A percentile compares a stretch with the other conserved stretches of the same genome.
Conservation (phyloP, 2,797 vertebrate species). For the Gobio occitaniae region DNA sequence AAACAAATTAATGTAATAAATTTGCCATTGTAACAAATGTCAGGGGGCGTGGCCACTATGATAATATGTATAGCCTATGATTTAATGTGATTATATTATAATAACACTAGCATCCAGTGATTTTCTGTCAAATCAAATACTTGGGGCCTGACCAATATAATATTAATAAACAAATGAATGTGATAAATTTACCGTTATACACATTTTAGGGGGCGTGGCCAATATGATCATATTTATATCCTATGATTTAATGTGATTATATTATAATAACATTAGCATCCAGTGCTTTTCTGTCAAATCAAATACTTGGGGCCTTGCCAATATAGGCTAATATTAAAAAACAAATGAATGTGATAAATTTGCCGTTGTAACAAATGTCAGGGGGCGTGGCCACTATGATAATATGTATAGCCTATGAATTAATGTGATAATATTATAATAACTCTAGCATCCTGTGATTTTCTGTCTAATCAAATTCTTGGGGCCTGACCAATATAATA, state of each 20-base stretch:
- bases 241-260: background rate
- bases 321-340: background rate
- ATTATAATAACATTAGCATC: background rate
- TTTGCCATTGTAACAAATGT: too few relatives aligned
- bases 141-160: background rate
- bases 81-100: background rate
- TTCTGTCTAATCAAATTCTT: background rate
- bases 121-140: background rate
- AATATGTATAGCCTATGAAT: background rate
- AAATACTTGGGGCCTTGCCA: background rate
- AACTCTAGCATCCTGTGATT: background rate
- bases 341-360: background rate
- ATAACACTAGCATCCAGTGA: background rate
- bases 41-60: too few relatives aligned
- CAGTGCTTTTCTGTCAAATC: background rate
- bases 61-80: background rate
- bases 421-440: background rate
- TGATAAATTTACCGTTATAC: background rate
- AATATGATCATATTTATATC: background rate
- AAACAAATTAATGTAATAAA: background rate
- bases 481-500: background rate
- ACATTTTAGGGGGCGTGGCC: background rate
- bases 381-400: too few relatives aligned
- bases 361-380: too few relatives aligned
- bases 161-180: background rate